Conservation (phyloP, 1,140 invertebrate species). For the Apis mellifera region DNA sequence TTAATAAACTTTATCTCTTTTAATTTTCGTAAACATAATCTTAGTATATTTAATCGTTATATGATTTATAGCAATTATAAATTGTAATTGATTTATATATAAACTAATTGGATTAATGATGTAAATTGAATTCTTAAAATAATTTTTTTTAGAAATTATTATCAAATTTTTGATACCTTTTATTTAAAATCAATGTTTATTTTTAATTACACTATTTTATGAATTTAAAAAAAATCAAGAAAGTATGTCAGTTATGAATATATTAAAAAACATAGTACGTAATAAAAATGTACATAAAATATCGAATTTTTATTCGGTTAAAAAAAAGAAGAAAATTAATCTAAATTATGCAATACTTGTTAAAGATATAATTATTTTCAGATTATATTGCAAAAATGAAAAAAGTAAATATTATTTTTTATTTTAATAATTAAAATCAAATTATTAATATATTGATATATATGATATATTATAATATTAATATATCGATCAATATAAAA, state of each 20-base stretch:
- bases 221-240: neutral
- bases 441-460: neutral
- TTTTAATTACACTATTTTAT: too few species aligned
- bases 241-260: neutral
- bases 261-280: neutral
- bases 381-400: neutral
- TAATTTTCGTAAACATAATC: too few species aligned
- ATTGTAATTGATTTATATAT: neutral
- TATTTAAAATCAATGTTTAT: neutral
- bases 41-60: neutral
- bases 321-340: neutral
- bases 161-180: neutral
- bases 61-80: neutral
- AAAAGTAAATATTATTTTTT: neutral
- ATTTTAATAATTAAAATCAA: neutral
- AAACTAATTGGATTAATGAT: neutral
- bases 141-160: neutral
- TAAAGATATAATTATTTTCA: neutral
- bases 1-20: neutral
- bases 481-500: neutral
- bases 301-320: neutral
- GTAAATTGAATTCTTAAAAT: neutral
- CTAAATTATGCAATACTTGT: neutral
- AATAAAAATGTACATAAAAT: neutral
- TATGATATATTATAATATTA: too few species aligned